Evolutionary conservation across 2,113 vertebrate species (phyloP).

Genomic region (Irena cyanogastra): DNA sequence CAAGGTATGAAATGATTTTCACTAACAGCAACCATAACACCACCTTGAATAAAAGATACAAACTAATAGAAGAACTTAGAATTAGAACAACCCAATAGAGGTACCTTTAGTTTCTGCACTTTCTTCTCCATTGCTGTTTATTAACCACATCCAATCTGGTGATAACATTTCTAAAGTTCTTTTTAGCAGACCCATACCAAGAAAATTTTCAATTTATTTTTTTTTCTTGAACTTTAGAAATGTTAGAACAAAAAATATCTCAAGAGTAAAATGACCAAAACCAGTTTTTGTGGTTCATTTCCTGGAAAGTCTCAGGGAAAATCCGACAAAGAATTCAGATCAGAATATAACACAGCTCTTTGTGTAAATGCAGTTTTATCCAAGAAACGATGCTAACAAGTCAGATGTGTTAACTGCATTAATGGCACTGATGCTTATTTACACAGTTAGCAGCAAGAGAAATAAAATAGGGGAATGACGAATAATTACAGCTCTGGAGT

Average conservation of each 20-base stretch:
- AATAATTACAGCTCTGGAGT: background rate
- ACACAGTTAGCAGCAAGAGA: background rate
- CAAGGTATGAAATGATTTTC: background rate
- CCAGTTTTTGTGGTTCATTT: background rate
- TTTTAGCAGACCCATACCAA: slow-evolving; percentile 81
- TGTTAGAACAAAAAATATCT: background rate
- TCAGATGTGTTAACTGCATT: background rate
- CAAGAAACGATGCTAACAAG: background rate
- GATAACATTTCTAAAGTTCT: slow-evolving; percentile 75
- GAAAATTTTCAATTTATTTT: background rate
- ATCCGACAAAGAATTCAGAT: background rate
- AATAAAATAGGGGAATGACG: background rate
- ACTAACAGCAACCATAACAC: background rate
- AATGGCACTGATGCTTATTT: background rate
- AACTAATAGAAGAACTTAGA: background rate
- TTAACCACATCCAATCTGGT: slow-evolving; percentile 76
- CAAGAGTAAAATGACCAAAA: background rate
- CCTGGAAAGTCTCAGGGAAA: background rate
- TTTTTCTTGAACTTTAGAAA: background rate
- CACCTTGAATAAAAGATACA: background rate
- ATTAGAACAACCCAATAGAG: background rate
- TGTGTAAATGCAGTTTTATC: background rate
- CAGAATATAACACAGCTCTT: background rate
- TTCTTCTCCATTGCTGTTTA: slow-evolving; percentile 82
- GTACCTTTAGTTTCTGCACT: slow-evolving; percentile 87